Base-by-base conservation (phyloP, 2,888 invertebrate genomes). In the Eupeodes latifasciatus region DNA sequence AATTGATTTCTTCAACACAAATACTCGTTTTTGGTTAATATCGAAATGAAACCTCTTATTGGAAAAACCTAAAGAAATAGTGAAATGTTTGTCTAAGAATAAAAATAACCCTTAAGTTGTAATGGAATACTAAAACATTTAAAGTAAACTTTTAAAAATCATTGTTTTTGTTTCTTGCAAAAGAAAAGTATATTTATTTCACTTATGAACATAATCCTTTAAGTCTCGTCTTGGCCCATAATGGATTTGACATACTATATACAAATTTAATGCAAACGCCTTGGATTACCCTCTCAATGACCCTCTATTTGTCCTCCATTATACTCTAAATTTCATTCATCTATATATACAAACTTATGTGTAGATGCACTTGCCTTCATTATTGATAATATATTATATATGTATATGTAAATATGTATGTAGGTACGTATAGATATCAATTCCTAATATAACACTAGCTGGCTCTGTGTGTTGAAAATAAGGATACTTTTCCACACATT, bases 401-500 rank as follows among this genome's bases (percentile, higher is more conserved):
- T 40, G 5, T 5, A 40, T 40, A 57, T 69, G 19, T 19, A 40
- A 40, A 40, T 40, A 57, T 69, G 19, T 19, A 19, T 19, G 19
- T 19, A 19, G 19, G 19, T 19, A 19, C 19, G 19, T 19, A 66
- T 44, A 55, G 53, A 72, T 80, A 78, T 72, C 77, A 78, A 59
- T 84, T 53, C 74, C 81, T 67, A 77, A 77, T 67, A 77, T 67
- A 88, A 77, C 81, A 81, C 88, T 62, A 40, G 40, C 3, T 49
- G 27, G 27, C 27, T 27, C 27, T 27, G 27, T 27, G 53, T 71
- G 71, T 62, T 69, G 64, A 55, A 81, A 88, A 59, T 59, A 59
- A 81, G 85, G 88, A 85, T 80, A 86, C 89, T 89, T 81, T 89
- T 89, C 85, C 83, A 89, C 81, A 80, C 86, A 83, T 79, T 89